Evolutionary conservation across 2,888 invertebrate species (phyloP).

Genomic region (Drosophila nigritarsus): DNA sequence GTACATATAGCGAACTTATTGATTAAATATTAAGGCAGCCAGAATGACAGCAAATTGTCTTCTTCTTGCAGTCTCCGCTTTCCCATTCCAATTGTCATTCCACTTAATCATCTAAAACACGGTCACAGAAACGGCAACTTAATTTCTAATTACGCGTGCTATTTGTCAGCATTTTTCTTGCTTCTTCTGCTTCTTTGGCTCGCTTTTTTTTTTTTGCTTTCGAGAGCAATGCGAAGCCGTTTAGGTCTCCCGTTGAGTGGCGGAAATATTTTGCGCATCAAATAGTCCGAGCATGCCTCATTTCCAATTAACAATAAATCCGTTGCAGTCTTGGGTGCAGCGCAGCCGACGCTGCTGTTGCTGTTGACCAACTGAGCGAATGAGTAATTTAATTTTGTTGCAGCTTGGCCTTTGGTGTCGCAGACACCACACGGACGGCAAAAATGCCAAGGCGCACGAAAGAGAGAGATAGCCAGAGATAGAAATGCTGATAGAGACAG

Average conservation of each 20-base stretch:
- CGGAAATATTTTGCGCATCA: constrained; percentile 77
- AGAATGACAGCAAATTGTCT: background rate
- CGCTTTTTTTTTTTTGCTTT: constrained; percentile 8
- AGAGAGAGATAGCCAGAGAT: constrained; percentile 20
- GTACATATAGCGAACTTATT: background rate
- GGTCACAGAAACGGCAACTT: constrained; percentile 60
- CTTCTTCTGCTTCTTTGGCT: constrained; percentile 1
- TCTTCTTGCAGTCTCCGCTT: constrained; percentile 5
- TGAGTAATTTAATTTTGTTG: constrained; percentile 79
- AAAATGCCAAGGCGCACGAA: constrained; percentile 24
- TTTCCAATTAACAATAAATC: constrained; percentile 79
- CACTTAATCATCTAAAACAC: constrained; percentile 66
- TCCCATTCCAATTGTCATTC: constrained; percentile 66
- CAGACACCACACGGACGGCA: constrained; percentile 53
- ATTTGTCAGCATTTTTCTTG: constrained; percentile 71
- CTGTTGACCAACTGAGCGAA: constrained; percentile 76
- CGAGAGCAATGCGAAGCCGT: constrained; percentile 32
- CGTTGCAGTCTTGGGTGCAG: constrained; percentile 68
- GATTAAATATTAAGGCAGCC: constrained; percentile 25
- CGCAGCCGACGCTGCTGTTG: constrained; percentile 18
- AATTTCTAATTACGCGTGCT: constrained; percentile 79
- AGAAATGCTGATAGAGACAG: constrained; percentile 10
- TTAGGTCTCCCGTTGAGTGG: constrained; percentile 65
- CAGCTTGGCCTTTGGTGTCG: constrained; percentile 72
- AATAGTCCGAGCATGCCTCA: constrained; percentile 77